Evolutionary conservation across 2,113 vertebrate genomes (phyloP), one percentile per base, ranked within the genome.

Genomic region (Lepisosteus osseus): DNA sequence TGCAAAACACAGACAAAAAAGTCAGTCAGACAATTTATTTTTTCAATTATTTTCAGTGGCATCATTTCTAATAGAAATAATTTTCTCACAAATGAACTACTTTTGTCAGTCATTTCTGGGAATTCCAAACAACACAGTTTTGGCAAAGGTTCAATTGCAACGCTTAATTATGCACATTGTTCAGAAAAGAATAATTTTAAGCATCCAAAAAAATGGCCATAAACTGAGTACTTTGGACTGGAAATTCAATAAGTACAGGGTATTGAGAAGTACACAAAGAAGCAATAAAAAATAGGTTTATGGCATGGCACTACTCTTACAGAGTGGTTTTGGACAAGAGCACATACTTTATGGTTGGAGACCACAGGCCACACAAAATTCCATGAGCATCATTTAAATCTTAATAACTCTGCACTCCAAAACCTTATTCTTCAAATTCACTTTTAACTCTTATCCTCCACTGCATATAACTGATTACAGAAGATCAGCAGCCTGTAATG

Each of bases 361-460:
- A 62, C 72, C 72, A 62, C 65, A 67, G 56, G 68, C 65, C 72
- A 73, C 72, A 67, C 7, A 13, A 57, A 73, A 73, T 73, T 73
- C 72, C 65, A 68, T 68, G 45, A 68, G 56, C 45, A 68, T 44
- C 15, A 61, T 45, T 61, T 67, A 44, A 65, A 61, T 62, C 66
- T 67, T 51, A 67, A 61, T 47, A 15, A 41, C n/a, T 29, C 9
- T 51, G 56, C 8, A 54, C 44, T 68, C 56, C 57, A 73, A 73
- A 61, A 68, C 65, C 42, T 61, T 65, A 41, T 4, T 15, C 47
- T 17, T 17, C 47, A 51, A 51, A 51, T 0, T 51, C 9, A 51
- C 5, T 51, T 51, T 51, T 51, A 51, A 51, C 47, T 51, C 47
- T 6, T 51, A 51, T 51, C 9, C 5, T 51, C 47, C 47, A 51